Evolutionary conservation across 2,888 invertebrate genomes (phyloP), one percentile per base, ranked within the genome.

Genomic region (Sipunculus nudus): DNA sequence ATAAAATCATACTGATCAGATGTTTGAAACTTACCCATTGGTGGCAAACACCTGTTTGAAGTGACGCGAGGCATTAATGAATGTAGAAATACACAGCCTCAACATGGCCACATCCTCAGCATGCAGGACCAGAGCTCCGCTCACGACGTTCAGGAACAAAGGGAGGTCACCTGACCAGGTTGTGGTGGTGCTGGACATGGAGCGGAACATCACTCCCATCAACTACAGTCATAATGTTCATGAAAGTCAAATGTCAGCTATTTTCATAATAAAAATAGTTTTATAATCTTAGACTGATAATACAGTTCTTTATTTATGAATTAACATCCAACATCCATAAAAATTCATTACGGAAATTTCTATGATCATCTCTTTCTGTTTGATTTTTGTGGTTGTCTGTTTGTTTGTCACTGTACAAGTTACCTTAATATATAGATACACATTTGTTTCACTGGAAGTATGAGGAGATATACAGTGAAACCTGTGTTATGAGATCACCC

Each of bases 11-110:
- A n/a, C n/a, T n/a, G n/a, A n/a, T n/a, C n/a, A n/a, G n/a, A n/a
- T n/a, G n/a, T n/a, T n/a, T n/a, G n/a, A 13, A n/a, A 78, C 86
- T 74, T 84, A 92, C 88, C 97, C 97, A 80, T 96, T 97, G 13
- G 94, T 94, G 0, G 97, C 95, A 84, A 99, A 99, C 67, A 99
- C 95, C 79, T 96, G 97, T 85, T 97, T 98, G 84, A 99, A 99
- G 85, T 98, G 96, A 75, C 94, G 75, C 56, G 75, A 74, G 41
- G 80, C 96, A 83, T 98, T 98, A 63, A 99, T 95, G 77, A 95
- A 97, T 0, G 96, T 96, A 0, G 98, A 96, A 84, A 96, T 92
- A 25, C 97, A 96, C 80, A 94, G 94, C 79, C 99, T 88, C 61
- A 99, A 88, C 74, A 99, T 93, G 59, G 96, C 91, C 0, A 96